phyloP scores from a whole-genome alignment of 2,888 invertebrate genomes.

The Achlya flavicornis region DNA sequence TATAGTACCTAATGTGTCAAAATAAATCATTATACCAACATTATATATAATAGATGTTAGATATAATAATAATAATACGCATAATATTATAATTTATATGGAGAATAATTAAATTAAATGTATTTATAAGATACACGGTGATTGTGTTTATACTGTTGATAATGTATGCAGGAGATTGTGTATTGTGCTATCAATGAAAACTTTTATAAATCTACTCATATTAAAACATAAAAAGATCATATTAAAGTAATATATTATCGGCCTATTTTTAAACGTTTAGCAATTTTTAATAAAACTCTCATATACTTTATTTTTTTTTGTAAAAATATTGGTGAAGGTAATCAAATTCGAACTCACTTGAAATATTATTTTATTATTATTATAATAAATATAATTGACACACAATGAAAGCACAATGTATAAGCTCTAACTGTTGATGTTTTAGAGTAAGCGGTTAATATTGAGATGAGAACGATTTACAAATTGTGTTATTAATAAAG shows the following conservation, averaged over 20 bases:
- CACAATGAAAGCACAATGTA: conserved; percentile 28
- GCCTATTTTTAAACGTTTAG: too few relatives aligned
- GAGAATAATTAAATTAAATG: conserved; percentile 22
- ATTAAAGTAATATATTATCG: too few relatives aligned
- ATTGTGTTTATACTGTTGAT: background rate
- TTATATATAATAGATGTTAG: background rate
- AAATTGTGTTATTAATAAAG: conserved; percentile 62
- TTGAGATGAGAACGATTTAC: conserved; percentile 53
- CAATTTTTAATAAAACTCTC: too few relatives aligned
- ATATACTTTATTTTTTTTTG: too few relatives aligned
- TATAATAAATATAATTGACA: too few relatives aligned
- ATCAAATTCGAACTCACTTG: too few relatives aligned
- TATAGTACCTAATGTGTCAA: conserved; percentile 25
- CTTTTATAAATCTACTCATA: background rate
- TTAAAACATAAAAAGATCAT: background rate
- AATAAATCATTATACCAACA: conserved; percentile 10
- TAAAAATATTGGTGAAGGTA: too few relatives aligned
- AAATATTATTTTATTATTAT: too few relatives aligned
- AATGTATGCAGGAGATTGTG: conserved; percentile 24
- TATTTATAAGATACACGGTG: background rate
- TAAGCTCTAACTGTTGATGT: conserved; percentile 46
- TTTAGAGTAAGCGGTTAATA: conserved; percentile 48
- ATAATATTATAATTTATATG: conserved; percentile 28
- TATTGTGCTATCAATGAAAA: background rate
- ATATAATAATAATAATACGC: conserved; percentile 15